Conservation (phyloP, 1,140 invertebrate genomes). For the Brachionus manjavacas region DNA sequence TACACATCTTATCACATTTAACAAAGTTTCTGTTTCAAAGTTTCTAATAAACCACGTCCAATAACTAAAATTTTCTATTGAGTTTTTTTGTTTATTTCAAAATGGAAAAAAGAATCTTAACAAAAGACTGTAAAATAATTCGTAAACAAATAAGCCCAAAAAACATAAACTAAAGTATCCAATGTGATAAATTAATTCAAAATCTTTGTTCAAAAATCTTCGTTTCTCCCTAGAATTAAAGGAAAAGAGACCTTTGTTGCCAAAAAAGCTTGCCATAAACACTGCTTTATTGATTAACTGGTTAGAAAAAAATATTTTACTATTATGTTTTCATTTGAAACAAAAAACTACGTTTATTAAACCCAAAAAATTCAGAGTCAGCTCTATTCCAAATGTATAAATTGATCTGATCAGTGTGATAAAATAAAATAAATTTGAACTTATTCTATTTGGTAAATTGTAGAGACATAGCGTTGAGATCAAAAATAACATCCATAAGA, state of each 20-base stretch:
- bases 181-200: constrained; percentile 86
- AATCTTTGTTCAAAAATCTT: too few relatives aligned
- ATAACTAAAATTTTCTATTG: constrained; percentile 61
- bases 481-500: constrained; percentile 75
- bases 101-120: constrained; percentile 61
- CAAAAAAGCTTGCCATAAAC: constrained; percentile 93
- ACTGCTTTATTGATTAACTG: constrained; percentile 85
- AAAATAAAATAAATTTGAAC: constrained; percentile 63
- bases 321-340: background rate
- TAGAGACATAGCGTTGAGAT: constrained; percentile 62
- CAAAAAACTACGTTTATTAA: constrained; percentile 68
- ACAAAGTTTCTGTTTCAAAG: constrained; percentile 90
- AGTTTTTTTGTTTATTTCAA: constrained; percentile 20
- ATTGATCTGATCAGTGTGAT: constrained; percentile 78
- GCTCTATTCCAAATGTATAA: constrained; percentile 80
- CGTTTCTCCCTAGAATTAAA: constrained; percentile 76
- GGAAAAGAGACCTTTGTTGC: constrained; percentile 88
- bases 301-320: background rate
- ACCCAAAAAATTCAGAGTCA: constrained; percentile 76
- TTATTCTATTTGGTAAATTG: background rate
- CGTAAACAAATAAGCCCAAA: constrained; percentile 83
- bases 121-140: constrained; percentile 95
- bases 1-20: constrained; percentile 91
- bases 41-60: constrained; percentile 96
- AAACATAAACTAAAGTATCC: constrained; percentile 83